Percentiles rank a stretch among this genome's conserved stretches.
Evolutionary conservation across 2,113 vertebrate genomes (phyloP).

Genomic region (Atractosteus spatula): DNA sequence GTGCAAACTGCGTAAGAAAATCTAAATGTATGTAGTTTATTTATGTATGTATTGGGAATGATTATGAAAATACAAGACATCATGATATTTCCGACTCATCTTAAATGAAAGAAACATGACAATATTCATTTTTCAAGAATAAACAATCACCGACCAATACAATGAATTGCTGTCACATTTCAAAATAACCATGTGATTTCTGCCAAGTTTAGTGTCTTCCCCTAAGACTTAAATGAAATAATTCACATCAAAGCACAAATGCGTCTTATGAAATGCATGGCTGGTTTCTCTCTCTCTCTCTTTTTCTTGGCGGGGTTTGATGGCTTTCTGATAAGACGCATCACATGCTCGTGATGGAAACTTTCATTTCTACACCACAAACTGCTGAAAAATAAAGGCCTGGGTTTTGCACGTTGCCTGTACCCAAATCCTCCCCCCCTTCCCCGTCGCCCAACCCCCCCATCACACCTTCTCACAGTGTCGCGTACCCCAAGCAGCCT

Average conservation of each 20-base stretch:
- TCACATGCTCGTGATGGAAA: background rate
- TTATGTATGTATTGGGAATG: too few relatives aligned
- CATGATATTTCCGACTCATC: too few relatives aligned
- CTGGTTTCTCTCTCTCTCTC: background rate
- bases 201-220: too few relatives aligned
- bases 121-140: too few relatives aligned
- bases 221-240: too few relatives aligned
- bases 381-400: conserved; percentile 4
- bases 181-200: too few relatives aligned
- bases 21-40: too few relatives aligned
- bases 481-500: background rate
- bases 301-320: background rate
- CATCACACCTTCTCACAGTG: background rate
- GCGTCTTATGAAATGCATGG: background rate
- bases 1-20: too few relatives aligned
- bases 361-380: background rate
- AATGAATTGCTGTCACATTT: too few relatives aligned
- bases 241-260: background rate
- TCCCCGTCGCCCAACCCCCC: background rate
- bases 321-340: background rate
- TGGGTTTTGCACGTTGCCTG: background rate
- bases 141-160: too few relatives aligned
- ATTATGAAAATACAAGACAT: too few relatives aligned
- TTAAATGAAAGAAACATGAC: too few relatives aligned
- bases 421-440: background rate